A percentile compares a stretch with the other conserved stretches of the same genome.
phyloP scores from a whole-genome alignment of 2,888 invertebrate species.

The Erynnis tages region DNA sequence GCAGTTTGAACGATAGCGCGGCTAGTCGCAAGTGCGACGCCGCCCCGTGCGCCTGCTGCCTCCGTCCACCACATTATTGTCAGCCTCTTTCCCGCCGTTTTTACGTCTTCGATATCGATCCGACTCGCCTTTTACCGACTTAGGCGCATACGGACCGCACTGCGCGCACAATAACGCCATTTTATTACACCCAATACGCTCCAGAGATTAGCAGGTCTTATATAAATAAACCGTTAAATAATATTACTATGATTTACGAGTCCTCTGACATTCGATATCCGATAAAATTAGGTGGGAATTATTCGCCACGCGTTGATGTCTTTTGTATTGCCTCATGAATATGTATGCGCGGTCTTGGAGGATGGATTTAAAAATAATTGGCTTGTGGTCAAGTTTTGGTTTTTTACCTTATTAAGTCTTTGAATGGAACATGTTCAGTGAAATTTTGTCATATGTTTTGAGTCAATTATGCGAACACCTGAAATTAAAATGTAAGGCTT shows the following conservation, averaged over 20 bases:
- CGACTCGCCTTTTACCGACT: not conserved
- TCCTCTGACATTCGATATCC: slow-evolving; percentile 21
- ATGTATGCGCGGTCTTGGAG: slow-evolving; percentile 15
- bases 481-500: slow-evolving; percentile 19
- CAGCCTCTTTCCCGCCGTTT: slow-evolving; percentile 48
- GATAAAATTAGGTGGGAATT: slow-evolving; percentile 28
- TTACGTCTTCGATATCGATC: slow-evolving; percentile 54
- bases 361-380: slow-evolving; percentile 20
- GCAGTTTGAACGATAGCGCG: slow-evolving; percentile 66
- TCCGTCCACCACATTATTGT: slow-evolving; percentile 22
- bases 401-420: slow-evolving; percentile 14
- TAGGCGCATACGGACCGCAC: not conserved
- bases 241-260: slow-evolving; percentile 22
- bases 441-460: slow-evolving; percentile 11
- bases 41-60: slow-evolving; percentile 49
- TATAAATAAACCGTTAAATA: slow-evolving; percentile 25
- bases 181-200: slow-evolving; percentile 3
- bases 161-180: slow-evolving; percentile 7
- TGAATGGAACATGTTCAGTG: slow-evolving; percentile 11
- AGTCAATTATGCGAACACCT: slow-evolving; percentile 1
- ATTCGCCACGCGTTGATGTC: slow-evolving; percentile 56
- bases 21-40: slow-evolving; percentile 72
- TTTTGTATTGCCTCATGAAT: slow-evolving; percentile 45
- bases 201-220: slow-evolving; percentile 5
- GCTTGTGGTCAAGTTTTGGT: slow-evolving; percentile 6